Conservation (phyloP, 2,888 invertebrate genomes). For the Ellobium chinense region DNA sequence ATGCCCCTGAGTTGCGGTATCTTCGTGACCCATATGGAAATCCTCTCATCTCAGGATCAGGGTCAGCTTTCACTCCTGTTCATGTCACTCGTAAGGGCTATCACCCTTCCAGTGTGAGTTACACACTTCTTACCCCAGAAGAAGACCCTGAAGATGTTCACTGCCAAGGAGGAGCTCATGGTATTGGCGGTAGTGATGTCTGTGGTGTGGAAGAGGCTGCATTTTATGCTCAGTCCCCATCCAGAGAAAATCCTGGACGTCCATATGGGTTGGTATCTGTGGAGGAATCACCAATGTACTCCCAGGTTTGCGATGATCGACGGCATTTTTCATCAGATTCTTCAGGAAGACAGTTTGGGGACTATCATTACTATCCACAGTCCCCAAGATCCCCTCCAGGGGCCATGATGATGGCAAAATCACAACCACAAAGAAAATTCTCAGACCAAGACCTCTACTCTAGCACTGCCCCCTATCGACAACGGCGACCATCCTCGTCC, state of each 20-base stretch:
- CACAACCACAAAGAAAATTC: conserved; percentile 41
- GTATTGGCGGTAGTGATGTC: neutral
- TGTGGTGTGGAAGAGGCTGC: conserved; percentile 25
- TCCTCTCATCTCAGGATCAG: conserved; percentile 22
- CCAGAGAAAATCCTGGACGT: conserved; percentile 18
- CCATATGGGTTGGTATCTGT: conserved; percentile 42
- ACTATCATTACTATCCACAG: conserved; percentile 3
- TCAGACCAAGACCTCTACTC: conserved; percentile 53
- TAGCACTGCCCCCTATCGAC: conserved; percentile 49
- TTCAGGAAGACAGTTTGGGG: conserved; percentile 3
- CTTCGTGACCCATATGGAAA: conserved; percentile 36
- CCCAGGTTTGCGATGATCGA: conserved; percentile 22
- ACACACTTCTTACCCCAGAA: conserved; percentile 35
- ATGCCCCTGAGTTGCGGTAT: conserved; percentile 50
- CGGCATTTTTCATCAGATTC: conserved; percentile 33
- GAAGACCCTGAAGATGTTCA: conserved; percentile 18
- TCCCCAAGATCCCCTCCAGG: neutral
- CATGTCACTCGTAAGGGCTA: conserved; percentile 42
- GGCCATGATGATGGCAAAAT: neutral
- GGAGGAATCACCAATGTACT: conserved; percentile 42
- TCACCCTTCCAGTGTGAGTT: conserved; percentile 31
- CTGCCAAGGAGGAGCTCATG: neutral
- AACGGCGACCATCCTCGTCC: conserved; percentile 42
- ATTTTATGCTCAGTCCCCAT: neutral
- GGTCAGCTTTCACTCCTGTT: conserved; percentile 30